Base-by-base conservation (phyloP, 2,888 invertebrate species). In the Cylloceria caligata region DNA sequence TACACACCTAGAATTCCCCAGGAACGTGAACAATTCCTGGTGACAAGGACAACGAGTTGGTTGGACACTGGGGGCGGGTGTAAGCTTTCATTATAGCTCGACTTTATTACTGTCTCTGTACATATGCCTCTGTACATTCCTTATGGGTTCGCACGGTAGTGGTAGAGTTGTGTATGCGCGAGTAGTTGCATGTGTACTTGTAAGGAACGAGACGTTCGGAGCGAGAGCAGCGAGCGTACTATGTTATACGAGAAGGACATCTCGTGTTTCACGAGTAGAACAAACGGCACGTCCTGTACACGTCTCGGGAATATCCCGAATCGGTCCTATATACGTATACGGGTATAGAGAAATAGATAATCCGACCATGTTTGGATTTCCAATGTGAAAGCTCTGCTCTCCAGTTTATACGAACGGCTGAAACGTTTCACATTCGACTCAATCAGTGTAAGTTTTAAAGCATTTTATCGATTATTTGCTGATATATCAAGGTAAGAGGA, bases 201-300 rank as follows among this genome's bases (percentile, higher is more conserved):
- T 45, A 27, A 30, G 60, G 42, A 55, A 1, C 71, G 47, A 64
- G 52, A 67, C 42, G 45, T 27, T 71, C 45, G n/a, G 39, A 64
- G 80, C 69, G 83, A 49, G 67, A 60, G 24, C 24, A n/a, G 80
- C 71, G 65, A 81, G 64, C 64, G 78, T 60, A 80, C 77, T 75
- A 68, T 87, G 89, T 89, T 89, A 90, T 88, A 87, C 88, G 86
- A 88, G 88, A 84, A 88, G 88, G 87, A 89, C 87, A 88, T 89
- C 89, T 90, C 88, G 85, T 89, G 89, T 89, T 90, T 89, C 88
- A 85, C 65, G 86, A 83, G 87, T 83, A 88, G 88, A 89, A 90
- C 90, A 90, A 90, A 88, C 88, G 89, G 85, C 87, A 87, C 87
- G 90, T 88, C 89, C 85, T 86, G 88, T 88, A 88, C 88, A 87